A percentile compares a stretch with the other conserved stretches of the same genome.
Evolutionary conservation across 2,797 vertebrate species (phyloP).

Genomic region (Rousettus madagascariensis): DNA sequence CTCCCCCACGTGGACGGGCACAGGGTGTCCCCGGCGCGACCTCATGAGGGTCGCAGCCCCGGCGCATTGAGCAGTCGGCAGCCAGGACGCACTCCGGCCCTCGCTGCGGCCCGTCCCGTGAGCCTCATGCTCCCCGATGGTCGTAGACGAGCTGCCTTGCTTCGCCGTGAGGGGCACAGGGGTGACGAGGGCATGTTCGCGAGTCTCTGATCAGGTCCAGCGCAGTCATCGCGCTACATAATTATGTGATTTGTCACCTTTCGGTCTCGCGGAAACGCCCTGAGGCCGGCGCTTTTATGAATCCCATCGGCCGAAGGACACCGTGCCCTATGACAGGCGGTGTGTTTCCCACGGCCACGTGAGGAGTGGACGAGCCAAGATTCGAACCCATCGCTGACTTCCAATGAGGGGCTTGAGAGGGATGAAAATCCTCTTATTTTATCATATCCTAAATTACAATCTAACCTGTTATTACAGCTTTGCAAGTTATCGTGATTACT

Average conservation of each 20-base stretch:
- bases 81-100: too few species aligned
- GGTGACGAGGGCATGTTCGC: fast-evolving
- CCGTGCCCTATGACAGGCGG: background rate
- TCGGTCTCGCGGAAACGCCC: background rate
- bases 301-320: too few species aligned
- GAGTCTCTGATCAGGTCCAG: too few species aligned
- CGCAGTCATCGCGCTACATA: background rate
- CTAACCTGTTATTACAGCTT: background rate
- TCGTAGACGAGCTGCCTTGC: too few species aligned
- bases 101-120: too few species aligned
- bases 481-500: background rate
- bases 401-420: background rate
- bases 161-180: too few species aligned
- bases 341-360: background rate
- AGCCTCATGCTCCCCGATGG: too few species aligned
- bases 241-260: background rate
- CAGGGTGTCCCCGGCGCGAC: too few species aligned
- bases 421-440: background rate
- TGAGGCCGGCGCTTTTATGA: background rate
- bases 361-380: background rate
- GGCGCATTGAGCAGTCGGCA: too few species aligned
- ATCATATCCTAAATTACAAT: background rate
- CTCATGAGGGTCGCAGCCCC: too few species aligned
- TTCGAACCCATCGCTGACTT: background rate
- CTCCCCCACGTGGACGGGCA: too few species aligned